phyloP scores from a whole-genome alignment of 2,888 invertebrate genomes.

The Formica aserva region DNA sequence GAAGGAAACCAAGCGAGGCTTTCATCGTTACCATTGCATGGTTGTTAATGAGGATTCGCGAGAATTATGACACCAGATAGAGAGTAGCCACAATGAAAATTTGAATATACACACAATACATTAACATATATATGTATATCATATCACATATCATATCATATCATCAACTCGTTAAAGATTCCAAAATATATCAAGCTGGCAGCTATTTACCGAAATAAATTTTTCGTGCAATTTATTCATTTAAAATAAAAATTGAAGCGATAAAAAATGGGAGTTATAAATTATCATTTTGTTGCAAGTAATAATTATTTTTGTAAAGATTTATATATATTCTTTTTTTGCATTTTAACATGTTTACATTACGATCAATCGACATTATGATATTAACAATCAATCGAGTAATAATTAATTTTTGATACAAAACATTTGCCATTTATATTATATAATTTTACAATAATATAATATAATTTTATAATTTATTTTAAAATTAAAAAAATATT shows the following conservation, averaged over 20 bases:
- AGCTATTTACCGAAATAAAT: background rate
- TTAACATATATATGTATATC: background rate
- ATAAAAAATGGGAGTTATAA: background rate
- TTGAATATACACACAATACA: background rate
- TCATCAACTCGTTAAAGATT: background rate
- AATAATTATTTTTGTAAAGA: background rate
- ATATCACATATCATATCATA: too few species aligned
- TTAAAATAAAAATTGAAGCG: background rate
- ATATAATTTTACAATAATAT: background rate
- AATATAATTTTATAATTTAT: background rate
- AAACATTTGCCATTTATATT: background rate
- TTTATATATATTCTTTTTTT: background rate
- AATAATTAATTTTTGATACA: background rate
- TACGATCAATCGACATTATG: too few species aligned
- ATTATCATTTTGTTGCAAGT: background rate
- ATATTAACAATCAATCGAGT: background rate
- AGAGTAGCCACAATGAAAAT: constrained; percentile 18
- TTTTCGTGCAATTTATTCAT: background rate
- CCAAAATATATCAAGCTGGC: background rate
- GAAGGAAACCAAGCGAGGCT: constrained; percentile 59
- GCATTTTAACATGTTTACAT: background rate
- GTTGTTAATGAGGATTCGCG: constrained; percentile 42
- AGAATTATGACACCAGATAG: constrained; percentile 24
- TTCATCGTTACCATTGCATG: constrained; percentile 51
- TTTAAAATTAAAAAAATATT: too few species aligned